phyloP scores from a whole-genome alignment of 2,797 vertebrate genomes.

The Hydrolagus colliei region DNA sequence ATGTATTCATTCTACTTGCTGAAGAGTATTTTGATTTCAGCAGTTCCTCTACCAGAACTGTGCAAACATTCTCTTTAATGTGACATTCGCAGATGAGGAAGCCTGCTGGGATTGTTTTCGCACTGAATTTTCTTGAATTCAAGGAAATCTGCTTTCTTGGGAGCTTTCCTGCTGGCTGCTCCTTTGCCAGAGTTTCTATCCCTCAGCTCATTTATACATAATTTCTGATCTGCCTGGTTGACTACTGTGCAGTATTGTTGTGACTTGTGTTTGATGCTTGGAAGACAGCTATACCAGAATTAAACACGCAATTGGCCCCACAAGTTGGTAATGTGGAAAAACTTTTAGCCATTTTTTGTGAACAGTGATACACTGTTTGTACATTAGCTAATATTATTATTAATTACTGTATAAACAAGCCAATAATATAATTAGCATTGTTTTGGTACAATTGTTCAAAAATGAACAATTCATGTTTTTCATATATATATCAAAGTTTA shows the following conservation, averaged over 20 bases:
- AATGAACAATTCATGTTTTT: too few species aligned
- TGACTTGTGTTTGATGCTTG: not conserved
- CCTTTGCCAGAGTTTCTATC: not conserved
- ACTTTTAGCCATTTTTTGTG: not conserved
- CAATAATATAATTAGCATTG: too few species aligned
- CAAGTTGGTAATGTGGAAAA: not conserved
- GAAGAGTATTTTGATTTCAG: not conserved
- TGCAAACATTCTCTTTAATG: not conserved
- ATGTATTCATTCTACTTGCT: too few species aligned
- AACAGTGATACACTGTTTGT: not conserved
- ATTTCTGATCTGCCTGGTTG: not conserved
- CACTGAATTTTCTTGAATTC: not conserved
- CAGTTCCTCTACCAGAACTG: not conserved
- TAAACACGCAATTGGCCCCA: not conserved
- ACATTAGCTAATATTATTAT: too few species aligned
- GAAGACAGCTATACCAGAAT: not conserved
- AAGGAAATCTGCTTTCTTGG: not conserved
- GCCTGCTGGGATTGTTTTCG: not conserved
- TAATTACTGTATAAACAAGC: too few species aligned
- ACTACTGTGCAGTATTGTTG: not conserved
- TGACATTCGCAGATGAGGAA: not conserved
- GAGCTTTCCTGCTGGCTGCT: not conserved
- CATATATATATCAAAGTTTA: too few species aligned
- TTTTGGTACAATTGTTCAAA: too few species aligned
- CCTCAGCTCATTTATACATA: not conserved